Conservation (phyloP, 2,888 invertebrate species). For the Therioaphis trifolii region DNA sequence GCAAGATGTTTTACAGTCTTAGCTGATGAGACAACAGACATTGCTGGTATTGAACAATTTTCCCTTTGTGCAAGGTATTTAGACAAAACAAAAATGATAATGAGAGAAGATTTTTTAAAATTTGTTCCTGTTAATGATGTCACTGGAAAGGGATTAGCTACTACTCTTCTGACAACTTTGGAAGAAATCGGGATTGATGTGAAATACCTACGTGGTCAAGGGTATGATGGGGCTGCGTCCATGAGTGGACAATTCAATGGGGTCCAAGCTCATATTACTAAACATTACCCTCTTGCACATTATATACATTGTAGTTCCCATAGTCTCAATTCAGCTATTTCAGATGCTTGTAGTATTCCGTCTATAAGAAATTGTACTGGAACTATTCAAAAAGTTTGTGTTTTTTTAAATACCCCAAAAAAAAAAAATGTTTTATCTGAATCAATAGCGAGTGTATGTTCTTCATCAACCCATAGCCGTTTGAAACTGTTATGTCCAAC, state of each 20-base stretch:
- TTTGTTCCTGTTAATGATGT: conserved; percentile 38
- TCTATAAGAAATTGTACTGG: too few relatives aligned
- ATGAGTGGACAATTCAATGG: background rate
- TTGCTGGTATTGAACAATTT: conserved; percentile 66
- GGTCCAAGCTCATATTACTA: conserved; percentile 58
- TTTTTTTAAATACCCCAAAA: background rate
- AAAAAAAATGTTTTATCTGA: conserved; percentile 1
- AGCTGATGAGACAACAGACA: conserved; percentile 66
- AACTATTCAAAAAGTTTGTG: background rate
- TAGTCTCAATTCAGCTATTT: background rate
- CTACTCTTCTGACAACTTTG: too few relatives aligned
- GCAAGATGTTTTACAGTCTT: conserved; percentile 63
- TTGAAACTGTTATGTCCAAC: background rate
- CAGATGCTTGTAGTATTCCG: conserved; percentile 3
- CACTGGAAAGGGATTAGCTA: too few relatives aligned
- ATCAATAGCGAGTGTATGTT: background rate
- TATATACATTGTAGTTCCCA: conserved; percentile 15
- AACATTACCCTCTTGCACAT: conserved; percentile 49
- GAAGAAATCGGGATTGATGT: too few relatives aligned
- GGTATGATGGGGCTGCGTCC: too few relatives aligned
- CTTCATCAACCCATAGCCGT: background rate
- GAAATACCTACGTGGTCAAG: too few relatives aligned
- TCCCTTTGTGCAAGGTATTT: too few relatives aligned
- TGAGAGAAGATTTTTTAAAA: too few relatives aligned
- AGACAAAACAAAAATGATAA: too few relatives aligned